phyloP scores from a whole-genome alignment of 2,888 invertebrate species.

The Lithophane socia region DNA sequence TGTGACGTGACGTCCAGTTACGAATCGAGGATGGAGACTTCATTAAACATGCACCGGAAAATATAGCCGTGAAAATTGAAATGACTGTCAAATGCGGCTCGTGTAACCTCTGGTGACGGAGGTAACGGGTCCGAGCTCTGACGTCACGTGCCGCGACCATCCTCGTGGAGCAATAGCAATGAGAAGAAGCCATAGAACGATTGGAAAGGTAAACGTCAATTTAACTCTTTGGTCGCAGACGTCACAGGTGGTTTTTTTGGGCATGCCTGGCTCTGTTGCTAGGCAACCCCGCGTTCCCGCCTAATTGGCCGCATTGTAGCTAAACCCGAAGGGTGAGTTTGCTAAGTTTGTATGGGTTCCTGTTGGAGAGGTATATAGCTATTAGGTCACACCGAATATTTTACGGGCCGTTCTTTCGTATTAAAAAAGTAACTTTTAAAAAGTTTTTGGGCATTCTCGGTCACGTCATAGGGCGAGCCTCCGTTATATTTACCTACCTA shows the following conservation, averaged over 20 bases:
- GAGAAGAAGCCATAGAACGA: conserved; percentile 14
- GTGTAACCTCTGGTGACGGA: not conserved
- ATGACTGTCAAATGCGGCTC: not conserved
- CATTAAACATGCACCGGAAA: not conserved
- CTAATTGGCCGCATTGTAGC: conserved; percentile 59
- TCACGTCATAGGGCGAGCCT: not conserved
- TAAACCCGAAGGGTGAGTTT: conserved; percentile 44
- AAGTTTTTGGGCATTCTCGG: not conserved
- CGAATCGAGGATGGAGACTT: not conserved
- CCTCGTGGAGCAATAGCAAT: not conserved
- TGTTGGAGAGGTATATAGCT: not conserved
- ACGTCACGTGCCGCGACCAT: not conserved
- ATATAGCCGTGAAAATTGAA: not conserved
- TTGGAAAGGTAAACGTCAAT: conserved; percentile 14
- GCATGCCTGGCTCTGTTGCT: conserved; percentile 18
- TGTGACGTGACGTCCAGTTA: not conserved
- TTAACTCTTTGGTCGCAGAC: conserved; percentile 43
- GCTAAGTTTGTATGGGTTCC: conserved; percentile 46
- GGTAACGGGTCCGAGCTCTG: not conserved
- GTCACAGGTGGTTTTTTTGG: conserved; percentile 44
- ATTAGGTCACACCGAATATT: not conserved
- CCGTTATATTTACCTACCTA: not conserved
- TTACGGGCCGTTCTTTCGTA: not conserved
- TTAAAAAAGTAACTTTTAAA: not conserved
- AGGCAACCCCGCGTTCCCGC: conserved; percentile 24